Conservation (phyloP, 2,113 vertebrate species). For the Gymnarchus niloticus region DNA sequence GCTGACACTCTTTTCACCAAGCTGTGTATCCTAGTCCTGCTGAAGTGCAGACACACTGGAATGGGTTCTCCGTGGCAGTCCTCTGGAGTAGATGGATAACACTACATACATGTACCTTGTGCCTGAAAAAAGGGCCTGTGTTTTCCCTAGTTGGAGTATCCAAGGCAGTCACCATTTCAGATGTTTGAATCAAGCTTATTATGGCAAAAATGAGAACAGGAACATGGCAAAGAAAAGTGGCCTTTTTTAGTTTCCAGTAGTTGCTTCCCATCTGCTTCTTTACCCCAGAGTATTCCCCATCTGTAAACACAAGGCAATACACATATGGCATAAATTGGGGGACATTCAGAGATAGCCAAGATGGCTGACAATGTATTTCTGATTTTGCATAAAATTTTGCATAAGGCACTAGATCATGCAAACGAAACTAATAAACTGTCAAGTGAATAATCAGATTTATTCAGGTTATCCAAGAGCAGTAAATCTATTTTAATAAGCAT, state of each 20-base stretch:
- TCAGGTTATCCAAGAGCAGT: background rate
- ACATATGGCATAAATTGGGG: conserved; percentile 48
- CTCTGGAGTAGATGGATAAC: background rate
- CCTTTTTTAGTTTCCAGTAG: conserved; percentile 27
- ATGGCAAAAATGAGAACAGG: background rate
- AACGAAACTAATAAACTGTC: background rate
- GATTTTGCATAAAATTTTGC: no score
- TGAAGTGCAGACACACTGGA: background rate
- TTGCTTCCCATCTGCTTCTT: conserved; percentile 41
- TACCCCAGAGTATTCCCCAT: conserved; percentile 72
- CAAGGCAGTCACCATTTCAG: background rate
- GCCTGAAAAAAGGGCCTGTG: background rate
- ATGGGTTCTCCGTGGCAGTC: background rate
- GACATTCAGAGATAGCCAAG: background rate
- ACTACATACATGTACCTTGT: background rate
- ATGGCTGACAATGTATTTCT: background rate
- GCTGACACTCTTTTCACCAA: background rate
- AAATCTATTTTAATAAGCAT: background rate
- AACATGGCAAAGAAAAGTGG: background rate
- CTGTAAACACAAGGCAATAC: conserved; percentile 57
- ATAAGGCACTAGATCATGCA: background rate
- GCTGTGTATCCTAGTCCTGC: background rate
- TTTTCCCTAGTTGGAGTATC: background rate
- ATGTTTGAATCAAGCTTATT: background rate
- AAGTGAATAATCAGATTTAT: background rate